Conservation (phyloP, 2,888 invertebrate species). For the Chaetoderma sp. region DNA sequence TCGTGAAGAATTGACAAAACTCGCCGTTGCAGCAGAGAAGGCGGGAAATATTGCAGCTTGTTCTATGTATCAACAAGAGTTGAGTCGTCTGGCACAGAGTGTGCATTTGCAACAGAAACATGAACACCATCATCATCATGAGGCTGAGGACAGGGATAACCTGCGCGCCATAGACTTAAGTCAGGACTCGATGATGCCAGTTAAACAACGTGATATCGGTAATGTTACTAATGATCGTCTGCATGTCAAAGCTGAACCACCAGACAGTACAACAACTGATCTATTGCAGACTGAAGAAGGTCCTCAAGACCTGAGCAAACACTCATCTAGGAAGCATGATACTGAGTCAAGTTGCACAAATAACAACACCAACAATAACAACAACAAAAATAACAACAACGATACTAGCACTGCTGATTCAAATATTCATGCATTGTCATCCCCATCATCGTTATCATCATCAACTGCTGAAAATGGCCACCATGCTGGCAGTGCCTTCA, state of each 20-base stretch:
- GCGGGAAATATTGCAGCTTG: conserved; percentile 67
- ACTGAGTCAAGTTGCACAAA: not conserved
- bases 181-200: no score
- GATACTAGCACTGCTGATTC: conserved; percentile 46
- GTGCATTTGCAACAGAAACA: conserved; percentile 35
- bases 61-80: conserved; percentile 92
- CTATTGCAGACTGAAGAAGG: conserved; percentile 39
- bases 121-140: conserved; percentile 18
- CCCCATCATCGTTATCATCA: no score
- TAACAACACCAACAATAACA: no score
- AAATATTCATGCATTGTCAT: no score
- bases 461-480: conserved; percentile 56
- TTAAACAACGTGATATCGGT: no score
- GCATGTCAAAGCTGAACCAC: conserved; percentile 51
- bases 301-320: conserved; percentile 9
- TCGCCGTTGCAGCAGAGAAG: conserved; percentile 77
- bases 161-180: no score
- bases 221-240: no score
- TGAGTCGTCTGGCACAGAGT: conserved; percentile 82
- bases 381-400: no score
- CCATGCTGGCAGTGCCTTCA: conserved; percentile 77
- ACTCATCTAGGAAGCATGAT: not conserved
- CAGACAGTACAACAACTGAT: conserved; percentile 52
- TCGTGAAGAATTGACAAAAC: conserved; percentile 83
- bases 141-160: not conserved